Evolutionary conservation across 1,140 invertebrate genomes (phyloP).

Genomic region (Drosophila erecta): DNA sequence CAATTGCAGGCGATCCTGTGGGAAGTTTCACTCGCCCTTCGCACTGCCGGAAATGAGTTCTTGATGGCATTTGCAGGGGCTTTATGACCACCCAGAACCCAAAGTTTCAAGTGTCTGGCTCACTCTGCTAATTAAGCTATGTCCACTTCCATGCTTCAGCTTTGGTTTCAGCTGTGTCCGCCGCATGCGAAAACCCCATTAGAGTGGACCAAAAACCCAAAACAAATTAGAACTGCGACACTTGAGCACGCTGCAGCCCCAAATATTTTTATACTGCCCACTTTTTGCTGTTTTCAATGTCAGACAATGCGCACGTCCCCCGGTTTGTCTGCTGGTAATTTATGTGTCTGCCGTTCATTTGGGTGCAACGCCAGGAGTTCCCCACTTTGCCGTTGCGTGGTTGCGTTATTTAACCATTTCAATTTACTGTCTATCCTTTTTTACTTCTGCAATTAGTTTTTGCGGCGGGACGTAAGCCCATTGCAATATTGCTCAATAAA

Average conservation of each 20-base stretch:
- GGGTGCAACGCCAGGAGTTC: constrained; percentile 28
- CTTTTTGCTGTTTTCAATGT: constrained; percentile 70
- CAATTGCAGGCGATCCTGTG: constrained; percentile 48
- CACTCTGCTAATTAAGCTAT: constrained; percentile 57
- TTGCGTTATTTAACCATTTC: constrained; percentile 18
- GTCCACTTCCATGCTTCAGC: constrained; percentile 23
- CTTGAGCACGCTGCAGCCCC: constrained; percentile 17
- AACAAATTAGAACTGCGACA: constrained; percentile 51
- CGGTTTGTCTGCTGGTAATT: constrained; percentile 70
- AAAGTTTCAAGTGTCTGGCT: constrained; percentile 51
- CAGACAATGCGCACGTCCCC: constrained; percentile 56
- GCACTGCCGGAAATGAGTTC: constrained; percentile 69
- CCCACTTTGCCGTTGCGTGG: constrained; percentile 11
- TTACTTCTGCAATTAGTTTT: constrained; percentile 39
- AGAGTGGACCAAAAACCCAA: constrained; percentile 31
- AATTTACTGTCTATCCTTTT: constrained; percentile 31
- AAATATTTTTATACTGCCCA: constrained; percentile 8
- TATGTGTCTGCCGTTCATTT: constrained; percentile 76
- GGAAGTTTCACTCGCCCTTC: constrained; percentile 34
- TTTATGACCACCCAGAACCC: constrained; percentile 39
- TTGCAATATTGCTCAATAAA: constrained; percentile 67
- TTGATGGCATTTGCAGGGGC: constrained; percentile 52
- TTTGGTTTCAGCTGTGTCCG: constrained; percentile 27
- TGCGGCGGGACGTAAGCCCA: constrained; percentile 30
- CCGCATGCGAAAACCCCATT: constrained; percentile 36